Conservation (phyloP, 2,888 invertebrate genomes). For the Synanthedon myopaeformis region DNA sequence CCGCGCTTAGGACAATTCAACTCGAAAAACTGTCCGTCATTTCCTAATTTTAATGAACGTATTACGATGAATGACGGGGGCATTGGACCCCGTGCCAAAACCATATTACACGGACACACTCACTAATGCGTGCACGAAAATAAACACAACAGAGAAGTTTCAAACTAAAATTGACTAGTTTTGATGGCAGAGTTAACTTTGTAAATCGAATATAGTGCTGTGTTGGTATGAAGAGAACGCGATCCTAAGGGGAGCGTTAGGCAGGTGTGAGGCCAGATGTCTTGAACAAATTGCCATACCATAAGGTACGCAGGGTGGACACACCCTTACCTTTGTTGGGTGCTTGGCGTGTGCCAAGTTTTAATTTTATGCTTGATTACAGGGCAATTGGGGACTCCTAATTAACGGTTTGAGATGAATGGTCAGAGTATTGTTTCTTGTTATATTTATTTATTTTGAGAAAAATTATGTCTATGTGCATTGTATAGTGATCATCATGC, state of each 20-base stretch:
- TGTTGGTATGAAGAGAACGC: slow-evolving; percentile 38
- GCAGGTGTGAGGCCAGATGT: slow-evolving; percentile 69
- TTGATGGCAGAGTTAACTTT: background rate
- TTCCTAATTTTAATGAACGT: slow-evolving; percentile 61
- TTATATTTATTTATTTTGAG: slow-evolving; percentile 11
- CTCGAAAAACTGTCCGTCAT: slow-evolving; percentile 58
- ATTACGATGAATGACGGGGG: slow-evolving; percentile 48
- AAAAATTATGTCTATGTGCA: slow-evolving; percentile 34
- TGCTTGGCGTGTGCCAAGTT: slow-evolving; percentile 66
- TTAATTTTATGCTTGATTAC: slow-evolving; percentile 71
- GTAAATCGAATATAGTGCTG: slow-evolving; percentile 20
- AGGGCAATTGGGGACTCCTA: slow-evolving; percentile 33
- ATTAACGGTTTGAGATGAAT: slow-evolving; percentile 60
- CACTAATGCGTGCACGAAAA: slow-evolving; percentile 1
- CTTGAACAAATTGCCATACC: slow-evolving; percentile 67
- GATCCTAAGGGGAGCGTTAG: slow-evolving; percentile 31
- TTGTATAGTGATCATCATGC: no score
- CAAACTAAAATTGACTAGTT: no score
- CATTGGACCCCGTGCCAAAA: slow-evolving; percentile 58
- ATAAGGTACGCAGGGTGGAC: slow-evolving; percentile 60
- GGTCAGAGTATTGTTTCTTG: slow-evolving; percentile 13
- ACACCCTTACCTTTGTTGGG: slow-evolving; percentile 55
- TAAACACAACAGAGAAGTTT: no score
- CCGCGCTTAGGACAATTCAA: slow-evolving; percentile 44
- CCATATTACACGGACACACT: slow-evolving; percentile 34